Evolutionary conservation across 2,888 invertebrate species (phyloP), one percentile per base, ranked within the genome.

Genomic region (Candidula unifasciata): DNA sequence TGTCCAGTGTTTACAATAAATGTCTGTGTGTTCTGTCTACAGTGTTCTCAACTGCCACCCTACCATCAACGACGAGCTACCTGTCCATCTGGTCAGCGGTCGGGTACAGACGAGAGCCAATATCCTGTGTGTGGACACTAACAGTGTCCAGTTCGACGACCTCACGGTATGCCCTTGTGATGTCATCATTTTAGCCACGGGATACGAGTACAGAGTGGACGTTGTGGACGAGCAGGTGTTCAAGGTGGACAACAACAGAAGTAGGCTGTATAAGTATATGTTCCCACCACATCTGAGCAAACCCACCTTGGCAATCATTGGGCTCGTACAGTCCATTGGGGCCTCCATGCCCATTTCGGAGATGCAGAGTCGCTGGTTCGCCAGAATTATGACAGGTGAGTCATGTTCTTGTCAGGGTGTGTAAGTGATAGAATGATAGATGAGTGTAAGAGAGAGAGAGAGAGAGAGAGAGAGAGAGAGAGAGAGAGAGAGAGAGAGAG

Each of bases 31-130:
- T 21, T 64, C 52, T 80, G 33, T 33, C 24, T 85, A 10, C 87
- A 93, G 93, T 60, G 88, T 90, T 3, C 87, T 93, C 0, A 89
- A 92, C 78, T 91, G 92, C 6, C 93, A 93, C 83, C 93, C 93
- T 0, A 93, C 93, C 80, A 93, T 94, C 80, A 94, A 94, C 86
- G 94, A 94, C 88, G 94, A 94, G 76, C 90, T 94, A 6, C 94
- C 94, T 3, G 93, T 93, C 85, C 91, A 94, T 76, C 93, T 94
- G 73, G 91, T 94, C 86, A 92, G 91, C 24, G 94, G 94, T 21
- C 89, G 90, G 13, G 90, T 94, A 8, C 85, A 87, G 76, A 89
- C 94, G 6, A 92, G 91, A 86, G 91, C 92, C 37, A 88, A 93
- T 76, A 89, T 94, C 10, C 82, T 82, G 18, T 54, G 87, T 13